phyloP scores from a whole-genome alignment of 1,140 invertebrate species.

The Diorhabda elongata region DNA sequence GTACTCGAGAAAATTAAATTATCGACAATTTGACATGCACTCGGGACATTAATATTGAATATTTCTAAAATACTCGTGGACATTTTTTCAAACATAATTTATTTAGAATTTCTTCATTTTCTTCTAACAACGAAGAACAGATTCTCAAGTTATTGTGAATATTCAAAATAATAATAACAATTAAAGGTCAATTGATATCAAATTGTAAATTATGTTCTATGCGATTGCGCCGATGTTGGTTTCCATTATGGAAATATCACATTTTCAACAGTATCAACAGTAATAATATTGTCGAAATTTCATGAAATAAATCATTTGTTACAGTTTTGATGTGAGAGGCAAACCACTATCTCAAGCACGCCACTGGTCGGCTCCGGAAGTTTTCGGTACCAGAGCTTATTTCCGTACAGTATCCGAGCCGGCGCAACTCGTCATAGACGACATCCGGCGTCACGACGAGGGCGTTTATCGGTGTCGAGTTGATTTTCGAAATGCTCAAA shows the following conservation, averaged over 20 bases:
- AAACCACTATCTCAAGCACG: slow-evolving; percentile 64
- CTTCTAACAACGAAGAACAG: too few relatives aligned
- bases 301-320: slow-evolving; percentile 36
- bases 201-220: neutral
- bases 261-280: too few relatives aligned
- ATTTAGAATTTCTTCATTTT: too few relatives aligned
- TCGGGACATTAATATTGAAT: too few relatives aligned
- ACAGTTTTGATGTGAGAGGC: slow-evolving; percentile 74
- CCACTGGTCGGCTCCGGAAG: slow-evolving; percentile 72
- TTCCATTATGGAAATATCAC: neutral
- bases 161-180: too few relatives aligned
- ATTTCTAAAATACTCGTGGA: too few relatives aligned
- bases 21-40: too few relatives aligned
- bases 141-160: too few relatives aligned
- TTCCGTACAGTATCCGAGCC: slow-evolving; percentile 68
- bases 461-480: slow-evolving; percentile 83
- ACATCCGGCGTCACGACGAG: slow-evolving; percentile 77
- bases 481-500: slow-evolving; percentile 83
- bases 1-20: too few relatives aligned
- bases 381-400: slow-evolving; percentile 75
- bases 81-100: too few relatives aligned
- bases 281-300: too few relatives aligned
- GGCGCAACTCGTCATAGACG: slow-evolving; percentile 69
- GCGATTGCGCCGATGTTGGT: neutral
- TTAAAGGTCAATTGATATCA: neutral